Evolutionary conservation across 2,888 invertebrate genomes (phyloP).

Genomic region (Hydroisotoma schaefferi): DNA sequence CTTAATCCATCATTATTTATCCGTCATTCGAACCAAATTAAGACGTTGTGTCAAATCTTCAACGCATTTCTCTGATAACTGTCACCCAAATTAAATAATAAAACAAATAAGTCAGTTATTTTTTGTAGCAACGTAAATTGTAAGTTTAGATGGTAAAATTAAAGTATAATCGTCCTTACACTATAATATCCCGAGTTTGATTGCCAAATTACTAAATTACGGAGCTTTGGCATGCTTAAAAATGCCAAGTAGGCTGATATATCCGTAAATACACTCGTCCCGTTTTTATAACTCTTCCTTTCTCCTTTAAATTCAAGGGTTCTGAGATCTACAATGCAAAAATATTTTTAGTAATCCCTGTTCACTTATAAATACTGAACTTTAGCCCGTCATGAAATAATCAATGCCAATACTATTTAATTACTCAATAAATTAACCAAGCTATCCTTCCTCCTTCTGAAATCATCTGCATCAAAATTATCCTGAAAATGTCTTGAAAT

Average conservation of each 20-base stretch:
- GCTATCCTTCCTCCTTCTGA: too few species aligned
- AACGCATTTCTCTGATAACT: slow-evolving; percentile 4
- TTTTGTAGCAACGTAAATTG: too few species aligned
- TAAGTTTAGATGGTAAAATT: too few species aligned
- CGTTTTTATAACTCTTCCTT: neutral
- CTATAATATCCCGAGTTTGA: slow-evolving; percentile 10
- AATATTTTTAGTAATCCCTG: too few species aligned
- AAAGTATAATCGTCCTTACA: neutral
- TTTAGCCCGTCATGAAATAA: too few species aligned
- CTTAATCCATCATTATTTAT: neutral
- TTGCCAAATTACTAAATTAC: slow-evolving; percentile 16
- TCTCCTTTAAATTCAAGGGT: slow-evolving; percentile 20
- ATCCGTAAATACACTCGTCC: slow-evolving; percentile 20
- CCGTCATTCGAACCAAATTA: neutral
- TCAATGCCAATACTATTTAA: too few species aligned
- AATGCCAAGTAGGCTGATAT: slow-evolving; percentile 26
- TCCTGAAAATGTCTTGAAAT: too few species aligned
- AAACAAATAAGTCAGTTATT: neutral
- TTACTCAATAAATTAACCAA: too few species aligned
- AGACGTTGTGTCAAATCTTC: neutral
- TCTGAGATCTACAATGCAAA: slow-evolving; percentile 17
- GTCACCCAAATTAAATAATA: neutral
- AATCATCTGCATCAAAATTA: too few species aligned
- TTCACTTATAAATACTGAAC: too few species aligned
- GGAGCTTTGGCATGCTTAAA: slow-evolving; percentile 17